phyloP scores from a whole-genome alignment of 2,113 vertebrate species.

The Rhinolophus ferrumequinum region DNA sequence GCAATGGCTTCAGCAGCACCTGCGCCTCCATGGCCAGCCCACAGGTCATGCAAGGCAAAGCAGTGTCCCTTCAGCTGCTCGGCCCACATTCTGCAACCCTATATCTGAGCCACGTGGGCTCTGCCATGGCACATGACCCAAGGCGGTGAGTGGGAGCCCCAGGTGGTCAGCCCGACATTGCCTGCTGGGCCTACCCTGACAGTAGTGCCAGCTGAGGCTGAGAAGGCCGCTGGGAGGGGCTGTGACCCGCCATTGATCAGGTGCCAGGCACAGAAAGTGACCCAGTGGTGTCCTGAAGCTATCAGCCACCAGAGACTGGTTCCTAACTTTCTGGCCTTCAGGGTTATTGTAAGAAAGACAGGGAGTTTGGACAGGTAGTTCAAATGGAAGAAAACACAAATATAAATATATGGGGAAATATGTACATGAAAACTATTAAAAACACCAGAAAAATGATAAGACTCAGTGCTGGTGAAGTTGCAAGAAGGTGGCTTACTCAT shows the following conservation, averaged over 20 bases:
- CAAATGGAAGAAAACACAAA: background rate
- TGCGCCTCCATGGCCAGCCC: background rate
- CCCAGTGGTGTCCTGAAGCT: background rate
- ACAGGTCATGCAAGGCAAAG: background rate
- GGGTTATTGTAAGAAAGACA: background rate
- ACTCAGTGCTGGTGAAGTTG: background rate
- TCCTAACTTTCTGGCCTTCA: background rate
- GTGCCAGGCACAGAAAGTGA: background rate
- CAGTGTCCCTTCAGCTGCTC: background rate
- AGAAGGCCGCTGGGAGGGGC: background rate
- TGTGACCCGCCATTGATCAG: fast-evolving
- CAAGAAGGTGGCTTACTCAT: fast-evolving
- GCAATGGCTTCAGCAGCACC: background rate
- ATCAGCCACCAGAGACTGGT: background rate
- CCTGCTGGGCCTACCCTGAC: background rate
- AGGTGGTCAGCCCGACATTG: background rate
- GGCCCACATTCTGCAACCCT: background rate
- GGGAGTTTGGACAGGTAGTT: background rate
- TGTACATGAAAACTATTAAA: background rate
- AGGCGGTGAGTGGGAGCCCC: background rate
- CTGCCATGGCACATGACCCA: background rate
- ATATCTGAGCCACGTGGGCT: background rate
- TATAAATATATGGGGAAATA: fast-evolving
- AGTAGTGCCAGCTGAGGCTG: fast-evolving
- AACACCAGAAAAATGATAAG: background rate